Evolutionary conservation across 2,797 vertebrate genomes (phyloP), one percentile per base, ranked within the genome.

Genomic region (Lagocephalus sceleratus): DNA sequence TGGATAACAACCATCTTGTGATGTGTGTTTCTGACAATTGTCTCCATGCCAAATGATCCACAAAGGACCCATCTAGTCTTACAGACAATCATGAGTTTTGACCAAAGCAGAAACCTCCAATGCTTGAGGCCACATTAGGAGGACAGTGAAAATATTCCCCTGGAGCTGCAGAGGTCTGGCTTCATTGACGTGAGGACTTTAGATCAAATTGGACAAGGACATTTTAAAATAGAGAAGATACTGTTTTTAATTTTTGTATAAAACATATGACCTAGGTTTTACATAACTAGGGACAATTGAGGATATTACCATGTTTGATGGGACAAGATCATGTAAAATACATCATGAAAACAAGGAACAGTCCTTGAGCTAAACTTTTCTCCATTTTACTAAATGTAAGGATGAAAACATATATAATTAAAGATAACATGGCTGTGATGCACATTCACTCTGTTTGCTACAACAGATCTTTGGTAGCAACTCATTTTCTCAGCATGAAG

Each of bases 261-360:
- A 69, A 72, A 69, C 47, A 59, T 59, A 62, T 59, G 57, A 57
- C 47, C 49, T 51, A 38, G 48, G 59, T 58, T 64, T 56, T 43
- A 62, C n/a, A 47, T 68, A 63, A 51, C 19, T 56, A 26, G 20
- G 23, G 32, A 53, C 63, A 79, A 79, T 32, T 40, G 6, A 63
- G 17, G 50, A 47, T 63, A 59, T 66, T 17, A 54, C 66, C 54
- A 48, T 49, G 68, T 15, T 71, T 79, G 54, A 68, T 41, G 26
- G 20, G 29, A 66, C 39, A 10, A 51, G 12, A 10, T 3, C 12
- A 35, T 35, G 32, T 35, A 35, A 35, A 32, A 32, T 8, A 12
- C 29, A 32, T 32, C 29, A 32, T 32, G 7, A 32, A 42, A 52
- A 44, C 19, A 19, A n/a, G 16, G 6, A 20, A 7, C 20, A 44